phyloP scores from a whole-genome alignment of 2,113 vertebrate genomes.

The Charadrius vociferus region DNA sequence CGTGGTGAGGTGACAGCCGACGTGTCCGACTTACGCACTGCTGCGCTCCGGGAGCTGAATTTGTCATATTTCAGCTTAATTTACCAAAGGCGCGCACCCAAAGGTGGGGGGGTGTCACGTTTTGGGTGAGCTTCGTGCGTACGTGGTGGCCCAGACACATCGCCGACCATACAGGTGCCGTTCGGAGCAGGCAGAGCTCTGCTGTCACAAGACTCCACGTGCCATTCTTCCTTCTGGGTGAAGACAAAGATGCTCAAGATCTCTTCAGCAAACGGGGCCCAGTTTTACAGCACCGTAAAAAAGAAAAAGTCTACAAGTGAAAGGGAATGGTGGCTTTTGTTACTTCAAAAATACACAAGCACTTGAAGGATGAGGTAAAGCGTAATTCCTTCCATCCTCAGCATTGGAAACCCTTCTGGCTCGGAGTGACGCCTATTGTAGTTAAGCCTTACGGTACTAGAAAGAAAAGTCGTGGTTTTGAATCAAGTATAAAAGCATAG shows the following conservation, averaged over 20 bases:
- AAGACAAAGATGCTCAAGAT: background rate
- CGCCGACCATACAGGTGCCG: fast-evolving
- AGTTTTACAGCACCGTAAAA: background rate
- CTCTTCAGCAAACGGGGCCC: fast-evolving
- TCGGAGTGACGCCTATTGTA: background rate
- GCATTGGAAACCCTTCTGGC: background rate
- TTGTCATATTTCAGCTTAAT: fast-evolving
- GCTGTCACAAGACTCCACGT: fast-evolving
- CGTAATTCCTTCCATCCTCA: background rate
- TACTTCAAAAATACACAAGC: background rate
- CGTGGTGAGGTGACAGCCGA: fast-evolving
- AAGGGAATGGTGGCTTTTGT: background rate
- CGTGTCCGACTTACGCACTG: fast-evolving
- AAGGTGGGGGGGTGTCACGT: fast-evolving
- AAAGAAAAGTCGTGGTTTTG: background rate
- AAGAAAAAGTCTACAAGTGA: background rate
- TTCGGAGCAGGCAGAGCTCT: fast-evolving
- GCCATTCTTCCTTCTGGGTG: too few relatives aligned
- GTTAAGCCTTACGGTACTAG: background rate
- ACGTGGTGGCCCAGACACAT: fast-evolving
- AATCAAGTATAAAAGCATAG: background rate
- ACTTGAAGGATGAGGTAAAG: background rate
- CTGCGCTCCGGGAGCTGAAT: fast-evolving
- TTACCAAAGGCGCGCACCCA: fast-evolving
- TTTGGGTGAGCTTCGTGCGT: fast-evolving